Base-by-base conservation (phyloP, 2,113 vertebrate species). In the Chaenogobius annularis region DNA sequence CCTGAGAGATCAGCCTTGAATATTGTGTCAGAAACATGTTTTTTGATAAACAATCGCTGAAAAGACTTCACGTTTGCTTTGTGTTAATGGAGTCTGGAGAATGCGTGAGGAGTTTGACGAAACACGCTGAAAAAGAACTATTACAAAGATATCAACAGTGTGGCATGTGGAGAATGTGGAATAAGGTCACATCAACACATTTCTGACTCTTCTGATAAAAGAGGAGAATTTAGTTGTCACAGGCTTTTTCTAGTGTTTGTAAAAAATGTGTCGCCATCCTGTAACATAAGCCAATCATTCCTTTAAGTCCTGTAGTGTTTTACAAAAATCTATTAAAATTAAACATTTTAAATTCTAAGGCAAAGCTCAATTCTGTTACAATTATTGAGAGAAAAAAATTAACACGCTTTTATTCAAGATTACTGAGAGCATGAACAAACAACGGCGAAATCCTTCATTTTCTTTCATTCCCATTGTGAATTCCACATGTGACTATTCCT, bases 11-110 rank as follows among this genome's bases (percentile, higher is more conserved):
- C 66, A 75, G 80, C 83, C 84, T 87, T 73, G 52, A 69, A 77
- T 75, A 90, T 84, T 83, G 71, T 0, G 19, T 31, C 59, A 46
- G 56, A 84, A 77, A 82, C 70, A 75, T 68, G 46, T 70, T 54
- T 59, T 68, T 55, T 9, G 69, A 69, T 71, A 73, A 73, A 61
- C 6, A 17, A 35, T 62, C 37, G 17, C 14, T 10, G 11, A 62
- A 37, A 63, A 63, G 15, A 43, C 55, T 5, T 5, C 47, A 54
- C 22, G 10, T 75, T 15, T 73, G 65, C 74, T 46, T 83, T 66
- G 74, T 84, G 62, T 75, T 82, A 26, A 54, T 55, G 17, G 20
- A 35, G 64, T 56, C 19, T 22, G 68, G 68, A 74, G 71, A 47
- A 82, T 80, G 72, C 74, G 11, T 13, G 31, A 72, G 62, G 6